These are phyloP conservation scores for chimpanzee (Pan troglodytes) DNA, from an alignment of 2,113 vertebrate species.

Conservation along the genomic window DNA sequence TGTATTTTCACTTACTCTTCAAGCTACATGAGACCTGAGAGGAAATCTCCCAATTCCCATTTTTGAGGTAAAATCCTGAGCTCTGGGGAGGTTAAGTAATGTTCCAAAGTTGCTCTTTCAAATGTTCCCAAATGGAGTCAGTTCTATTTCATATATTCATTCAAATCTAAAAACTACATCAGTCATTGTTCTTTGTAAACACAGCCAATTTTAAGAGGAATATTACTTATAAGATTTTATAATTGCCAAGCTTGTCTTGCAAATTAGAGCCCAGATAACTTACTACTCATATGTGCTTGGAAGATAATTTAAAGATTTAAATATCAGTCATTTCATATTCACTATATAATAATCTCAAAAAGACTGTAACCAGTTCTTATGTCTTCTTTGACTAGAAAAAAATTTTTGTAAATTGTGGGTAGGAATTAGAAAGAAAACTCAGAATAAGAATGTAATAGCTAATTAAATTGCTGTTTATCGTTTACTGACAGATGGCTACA, in stretches of 20 bases:
- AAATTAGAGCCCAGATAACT: slow-evolving; percentile 24
- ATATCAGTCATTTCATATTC: slow-evolving; percentile 36
- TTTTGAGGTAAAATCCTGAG: neutral
- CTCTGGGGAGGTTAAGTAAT: neutral
- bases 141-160: neutral
- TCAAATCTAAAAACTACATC: neutral
- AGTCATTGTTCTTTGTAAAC: neutral
- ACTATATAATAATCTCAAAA: neutral
- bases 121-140: neutral
- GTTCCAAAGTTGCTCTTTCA: neutral
- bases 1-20: neutral
- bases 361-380: neutral
- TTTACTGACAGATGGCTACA: neutral
- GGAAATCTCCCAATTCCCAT: neutral
- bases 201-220: neutral
- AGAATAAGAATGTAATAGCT: neutral
- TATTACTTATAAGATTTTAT: neutral
- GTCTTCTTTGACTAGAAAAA: neutral
- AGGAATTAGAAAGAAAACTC: neutral
- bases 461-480: no score
- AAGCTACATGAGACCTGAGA: neutral
- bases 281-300: neutral
- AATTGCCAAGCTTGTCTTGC: neutral
- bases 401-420: neutral
- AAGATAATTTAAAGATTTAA: slow-evolving; percentile 33